Base-by-base conservation (phyloP, 2,888 invertebrate species). In the Notodonta dromedarius region DNA sequence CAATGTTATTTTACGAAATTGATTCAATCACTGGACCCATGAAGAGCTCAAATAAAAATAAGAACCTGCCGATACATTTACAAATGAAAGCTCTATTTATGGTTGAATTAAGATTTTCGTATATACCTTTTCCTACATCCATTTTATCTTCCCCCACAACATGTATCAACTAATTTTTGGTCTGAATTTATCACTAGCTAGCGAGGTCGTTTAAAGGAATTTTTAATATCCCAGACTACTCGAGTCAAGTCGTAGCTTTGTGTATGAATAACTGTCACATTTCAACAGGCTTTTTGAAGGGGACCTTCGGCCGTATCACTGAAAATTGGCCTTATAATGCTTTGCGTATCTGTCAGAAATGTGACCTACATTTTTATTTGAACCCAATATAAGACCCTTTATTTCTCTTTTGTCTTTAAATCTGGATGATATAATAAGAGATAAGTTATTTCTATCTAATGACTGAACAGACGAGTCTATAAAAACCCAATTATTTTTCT, bases 261-360 rank as follows among this genome's bases (percentile, higher is more conserved):
- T 77, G 76, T 77, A 82, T 77, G 72, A 80, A 80, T 82, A 75
- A 80, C 79, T 74, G 76, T 79, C 72, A 76, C 77, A 78, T 76
- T 78, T 76, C 69, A 67, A 67, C 64, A 68, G 72, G 66, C 77
- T 79, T 76, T 76, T 78, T 76, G 69, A 75, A 54, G 35, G n/a
- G 39, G 16, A 44, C 14, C 39, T 39, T n/a, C n/a, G 9, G 52
- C 42, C 58, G 56, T 40, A 66, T 59, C n/a, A 46, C 12, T 39
- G 42, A 44, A 56, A 56, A 56, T 56, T 14, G n/a, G 56, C 59
- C 55, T 63, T 60, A 60, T 44, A 42, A 60, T 54, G 52, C 57
- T 63, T 63, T 44, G 57, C 16, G 51, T 52, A 40, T 53, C 40
- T 35, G 40, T 51, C 56, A 12, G 13, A 52, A 56, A 57, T 58